Conservation (phyloP, 1,140 invertebrate genomes). For the Reticulitermes speratus region DNA sequence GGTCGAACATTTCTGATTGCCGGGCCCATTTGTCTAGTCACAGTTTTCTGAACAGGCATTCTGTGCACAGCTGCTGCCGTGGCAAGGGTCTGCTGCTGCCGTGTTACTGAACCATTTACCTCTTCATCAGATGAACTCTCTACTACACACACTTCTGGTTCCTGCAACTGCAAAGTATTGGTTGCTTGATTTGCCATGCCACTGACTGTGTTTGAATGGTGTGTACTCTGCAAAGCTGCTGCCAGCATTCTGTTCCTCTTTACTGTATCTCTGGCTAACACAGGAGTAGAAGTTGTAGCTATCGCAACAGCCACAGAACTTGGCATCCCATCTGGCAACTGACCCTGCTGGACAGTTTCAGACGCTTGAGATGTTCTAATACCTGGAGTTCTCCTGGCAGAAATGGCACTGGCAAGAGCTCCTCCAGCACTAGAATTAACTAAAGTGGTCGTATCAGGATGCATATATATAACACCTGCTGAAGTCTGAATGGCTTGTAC, state of each 20-base stretch:
- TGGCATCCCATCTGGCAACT: background rate
- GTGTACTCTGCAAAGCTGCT: slow-evolving; percentile 16
- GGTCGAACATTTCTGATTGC: slow-evolving; percentile 56
- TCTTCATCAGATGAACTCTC: slow-evolving; percentile 33
- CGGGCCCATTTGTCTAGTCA: slow-evolving; percentile 46
- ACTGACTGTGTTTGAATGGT: background rate
- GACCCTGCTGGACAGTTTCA: background rate
- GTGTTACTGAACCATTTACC: slow-evolving; percentile 4
- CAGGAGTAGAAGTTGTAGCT: background rate
- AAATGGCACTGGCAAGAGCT: too few species aligned
- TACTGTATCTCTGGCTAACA: background rate
- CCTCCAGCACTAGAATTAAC: background rate
- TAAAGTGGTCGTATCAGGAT: background rate
- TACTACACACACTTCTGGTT: slow-evolving; percentile 30
- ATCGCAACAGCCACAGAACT: slow-evolving; percentile 1
- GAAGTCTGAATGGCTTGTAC: slow-evolving; percentile 3
- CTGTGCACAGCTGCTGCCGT: slow-evolving; percentile 36
- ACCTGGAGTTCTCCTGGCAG: background rate
- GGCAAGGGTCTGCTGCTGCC: background rate
- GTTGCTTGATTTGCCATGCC: background rate
- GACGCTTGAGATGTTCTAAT: background rate
- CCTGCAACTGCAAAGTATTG: background rate
- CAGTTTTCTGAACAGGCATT: slow-evolving; percentile 40
- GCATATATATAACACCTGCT: slow-evolving; percentile 1
- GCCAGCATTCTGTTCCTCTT: slow-evolving; percentile 19